These are phyloP conservation scores for Leuciscus idus DNA, from an alignment of 2,113 vertebrate species.

Conservation along the genomic window DNA sequence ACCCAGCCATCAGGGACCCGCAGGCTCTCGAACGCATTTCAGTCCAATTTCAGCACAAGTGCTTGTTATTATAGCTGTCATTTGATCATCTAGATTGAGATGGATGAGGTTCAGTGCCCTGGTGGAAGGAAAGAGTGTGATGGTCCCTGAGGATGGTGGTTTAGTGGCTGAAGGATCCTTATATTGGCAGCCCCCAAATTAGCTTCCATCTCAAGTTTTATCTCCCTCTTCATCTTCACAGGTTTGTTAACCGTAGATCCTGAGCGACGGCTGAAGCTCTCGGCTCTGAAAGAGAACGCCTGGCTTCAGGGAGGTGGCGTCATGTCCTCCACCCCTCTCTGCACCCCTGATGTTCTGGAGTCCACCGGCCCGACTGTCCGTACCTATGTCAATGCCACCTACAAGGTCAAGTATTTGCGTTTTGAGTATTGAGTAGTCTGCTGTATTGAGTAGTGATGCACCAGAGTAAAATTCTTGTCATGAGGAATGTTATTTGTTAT, in stretches of 20 bases:
- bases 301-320: constrained; percentile 87
- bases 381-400: constrained; percentile 88
- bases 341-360: constrained; percentile 89
- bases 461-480: not conserved
- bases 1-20: constrained; percentile 2
- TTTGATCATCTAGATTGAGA: constrained; percentile 39
- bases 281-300: constrained; percentile 83
- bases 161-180: constrained; percentile 18
- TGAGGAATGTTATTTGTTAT: not conserved
- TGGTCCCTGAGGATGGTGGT: not conserved
- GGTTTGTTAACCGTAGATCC: constrained; percentile 89
- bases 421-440: no score
- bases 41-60: constrained; percentile 28
- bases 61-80: constrained; percentile 34
- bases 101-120: constrained; percentile 27
- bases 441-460: not conserved
- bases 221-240: constrained; percentile 53
- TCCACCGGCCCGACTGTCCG: constrained; percentile 86
- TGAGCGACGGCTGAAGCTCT: constrained; percentile 83
- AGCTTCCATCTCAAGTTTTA: not conserved
- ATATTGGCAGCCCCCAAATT: constrained; percentile 7
- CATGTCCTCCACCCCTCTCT: constrained; percentile 87
- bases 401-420: constrained; percentile 75
- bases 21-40: constrained; percentile 15
- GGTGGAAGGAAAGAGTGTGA: constrained; percentile 12